These are phyloP conservation scores for Characodon lateralis DNA, from an alignment of 2,797 vertebrate genomes.

Conservation along the genomic window DNA sequence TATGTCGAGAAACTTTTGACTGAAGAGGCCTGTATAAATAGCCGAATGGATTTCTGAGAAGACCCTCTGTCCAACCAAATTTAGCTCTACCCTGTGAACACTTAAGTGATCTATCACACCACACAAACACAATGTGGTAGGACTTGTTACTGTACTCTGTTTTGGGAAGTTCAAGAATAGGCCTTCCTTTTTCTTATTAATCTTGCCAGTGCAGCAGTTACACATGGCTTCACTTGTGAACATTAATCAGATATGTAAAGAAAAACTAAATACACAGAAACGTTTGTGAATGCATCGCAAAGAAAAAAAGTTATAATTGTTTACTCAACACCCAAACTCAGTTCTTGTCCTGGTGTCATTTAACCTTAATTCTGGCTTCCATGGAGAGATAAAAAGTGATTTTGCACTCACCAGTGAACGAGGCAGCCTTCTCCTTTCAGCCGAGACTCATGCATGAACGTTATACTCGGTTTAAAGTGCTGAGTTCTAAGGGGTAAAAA, in stretches of 20 bases:
- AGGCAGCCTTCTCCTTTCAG: slow-evolving; percentile 91
- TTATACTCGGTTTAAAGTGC: slow-evolving; percentile 94
- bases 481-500: slow-evolving; percentile 82
- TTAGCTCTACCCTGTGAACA: slow-evolving; percentile 52
- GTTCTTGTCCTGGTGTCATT: neutral
- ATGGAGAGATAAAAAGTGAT: slow-evolving; percentile 4
- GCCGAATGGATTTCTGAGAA: slow-evolving; percentile 57
- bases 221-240: slow-evolving; percentile 44
- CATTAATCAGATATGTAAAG: neutral
- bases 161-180: slow-evolving; percentile 79
- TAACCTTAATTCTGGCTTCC: slow-evolving; percentile 1
- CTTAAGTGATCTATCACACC: slow-evolving; percentile 23
- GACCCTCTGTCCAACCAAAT: slow-evolving; percentile 48
- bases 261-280: slow-evolving; percentile 11
- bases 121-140: slow-evolving; percentile 40
- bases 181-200: slow-evolving; percentile 57
- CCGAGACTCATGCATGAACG: slow-evolving; percentile 92
- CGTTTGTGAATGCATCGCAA: neutral
- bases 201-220: slow-evolving; percentile 57
- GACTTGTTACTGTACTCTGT: slow-evolving; percentile 53
- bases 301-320: neutral
- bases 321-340: neutral
- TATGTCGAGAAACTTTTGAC: neutral
- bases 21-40: slow-evolving; percentile 32
- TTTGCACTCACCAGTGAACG: slow-evolving; percentile 89